Base-by-base conservation (phyloP, 2,113 vertebrate genomes). In the Ascaphus truei region DNA sequence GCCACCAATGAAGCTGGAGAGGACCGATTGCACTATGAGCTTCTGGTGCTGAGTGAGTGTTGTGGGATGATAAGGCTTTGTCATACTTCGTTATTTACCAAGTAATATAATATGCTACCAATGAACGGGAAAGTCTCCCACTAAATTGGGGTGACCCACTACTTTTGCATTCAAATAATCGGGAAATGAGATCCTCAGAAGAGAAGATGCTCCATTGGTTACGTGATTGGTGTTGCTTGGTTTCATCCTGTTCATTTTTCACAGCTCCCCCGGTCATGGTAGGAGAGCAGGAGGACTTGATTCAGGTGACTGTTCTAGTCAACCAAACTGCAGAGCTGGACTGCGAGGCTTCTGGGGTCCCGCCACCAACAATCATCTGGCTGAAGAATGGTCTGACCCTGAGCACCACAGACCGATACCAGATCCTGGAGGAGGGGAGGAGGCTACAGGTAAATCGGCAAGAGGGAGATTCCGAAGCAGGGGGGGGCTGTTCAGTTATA, bases 1-100 rank as follows among this genome's bases (percentile, higher is more conserved):
- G 95, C 92, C 0, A 77, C 92, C 71, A 95, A 93, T 0, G 91
- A 92, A 2, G 94, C 81, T 0, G 96, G 95, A 7, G 83, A 82
- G 71, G 96, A 93, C 71, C 88, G 78, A 66, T 86, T 96, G 81
- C 88, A 94, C 76, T 98, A 95, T 11, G 74, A 93, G 50, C 84
- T 98, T 76, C 84, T 91, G 52, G 90, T 96, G 65, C 78, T 96
- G 34, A 81, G 95, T 96, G 82, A 90, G 88, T 78, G 51, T 0
- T 1, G 33, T 5, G 2, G 0, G 0, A 33, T n/a, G n/a, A n/a
- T n/a, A n/a, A n/a, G n/a, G n/a, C n/a, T n/a, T n/a, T n/a, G n/a
- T n/a, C n/a, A n/a, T n/a, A n/a, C n/a, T n/a, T n/a, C n/a, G n/a
- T n/a, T n/a, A n/a, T n/a, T n/a, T n/a, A n/a, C n/a, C n/a, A n/a